phyloP scores from a whole-genome alignment of 1,140 invertebrate genomes.

The Charaxes varanes region DNA sequence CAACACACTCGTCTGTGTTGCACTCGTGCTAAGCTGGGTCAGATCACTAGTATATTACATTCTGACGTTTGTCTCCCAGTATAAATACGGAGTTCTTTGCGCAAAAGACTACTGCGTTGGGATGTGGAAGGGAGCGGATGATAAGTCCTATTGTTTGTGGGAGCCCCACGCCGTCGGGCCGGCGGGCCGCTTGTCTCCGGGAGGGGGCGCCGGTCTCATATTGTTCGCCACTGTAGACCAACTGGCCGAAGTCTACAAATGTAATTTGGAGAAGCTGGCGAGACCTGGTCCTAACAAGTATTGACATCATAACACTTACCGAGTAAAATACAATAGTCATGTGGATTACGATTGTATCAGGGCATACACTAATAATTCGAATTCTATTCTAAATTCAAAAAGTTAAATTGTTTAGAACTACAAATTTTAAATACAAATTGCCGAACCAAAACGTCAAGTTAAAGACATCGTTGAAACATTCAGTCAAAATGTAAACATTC shows the following conservation, averaged over 20 bases:
- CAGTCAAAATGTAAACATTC: slow-evolving; percentile 72
- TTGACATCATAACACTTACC: no score
- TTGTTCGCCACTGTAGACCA: slow-evolving; percentile 43
- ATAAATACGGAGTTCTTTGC: slow-evolving; percentile 53
- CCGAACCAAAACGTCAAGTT: slow-evolving; percentile 46
- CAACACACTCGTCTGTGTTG: no score
- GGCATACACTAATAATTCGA: no score
- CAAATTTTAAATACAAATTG: no score
- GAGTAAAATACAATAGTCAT: no score
- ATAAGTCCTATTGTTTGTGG: slow-evolving; percentile 60
- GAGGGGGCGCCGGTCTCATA: slow-evolving; percentile 47
- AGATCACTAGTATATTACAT: neutral
- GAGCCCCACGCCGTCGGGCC: slow-evolving; percentile 70
- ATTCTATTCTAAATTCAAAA: no score
- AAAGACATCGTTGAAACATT: slow-evolving; percentile 77
- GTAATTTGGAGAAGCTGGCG: slow-evolving; percentile 43
- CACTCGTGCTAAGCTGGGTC: no score
- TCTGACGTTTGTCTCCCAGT: slow-evolving; percentile 19
- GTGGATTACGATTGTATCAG: no score
- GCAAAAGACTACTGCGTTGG: slow-evolving; percentile 61
- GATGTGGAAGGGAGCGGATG: slow-evolving; percentile 52
- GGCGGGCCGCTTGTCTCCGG: slow-evolving; percentile 41
- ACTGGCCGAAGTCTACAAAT: slow-evolving; percentile 46
- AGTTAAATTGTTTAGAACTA: no score
- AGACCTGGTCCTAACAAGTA: slow-evolving; percentile 51